Conservation (phyloP, 2,888 invertebrate species). For the Acrobasis suavella region DNA sequence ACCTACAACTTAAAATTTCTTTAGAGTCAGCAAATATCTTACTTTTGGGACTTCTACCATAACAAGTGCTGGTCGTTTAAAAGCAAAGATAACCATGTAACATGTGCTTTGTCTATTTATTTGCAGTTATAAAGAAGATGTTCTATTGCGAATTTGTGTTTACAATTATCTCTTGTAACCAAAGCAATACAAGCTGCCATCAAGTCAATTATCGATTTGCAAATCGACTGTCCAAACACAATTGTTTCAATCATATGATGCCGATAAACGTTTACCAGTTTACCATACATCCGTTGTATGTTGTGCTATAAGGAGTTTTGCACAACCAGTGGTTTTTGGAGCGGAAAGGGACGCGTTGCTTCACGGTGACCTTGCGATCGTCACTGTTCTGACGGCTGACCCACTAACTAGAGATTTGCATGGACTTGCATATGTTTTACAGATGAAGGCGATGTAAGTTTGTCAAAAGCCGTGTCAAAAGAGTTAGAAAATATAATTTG, state of each 20-base stretch:
- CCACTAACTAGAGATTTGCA: slow-evolving; percentile 18
- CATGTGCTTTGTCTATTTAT: too few species aligned
- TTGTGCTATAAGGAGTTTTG: slow-evolving; percentile 49
- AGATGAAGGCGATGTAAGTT: too few species aligned
- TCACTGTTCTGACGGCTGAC: slow-evolving; percentile 25
- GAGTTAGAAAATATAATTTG: too few species aligned
- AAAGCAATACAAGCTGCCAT: slow-evolving; percentile 1
- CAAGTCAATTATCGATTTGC: slow-evolving; percentile 16
- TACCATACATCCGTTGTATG: slow-evolving; percentile 24
- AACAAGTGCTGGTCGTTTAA: too few species aligned
- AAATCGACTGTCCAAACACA: slow-evolving; percentile 15
- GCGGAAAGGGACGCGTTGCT: slow-evolving; percentile 77
- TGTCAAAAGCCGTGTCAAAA: too few species aligned
- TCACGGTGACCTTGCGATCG: slow-evolving; percentile 65
- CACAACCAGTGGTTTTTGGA: slow-evolving; percentile 74
- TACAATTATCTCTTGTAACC: not conserved
- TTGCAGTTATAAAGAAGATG: too few species aligned
- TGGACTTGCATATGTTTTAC: not conserved
- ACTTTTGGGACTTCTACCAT: too few species aligned
- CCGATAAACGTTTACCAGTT: slow-evolving; percentile 20
- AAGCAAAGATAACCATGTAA: too few species aligned
- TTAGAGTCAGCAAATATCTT: too few species aligned
- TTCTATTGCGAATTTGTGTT: not conserved
- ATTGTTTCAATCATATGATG: slow-evolving; percentile 13
- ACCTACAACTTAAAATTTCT: too few species aligned